These are phyloP conservation scores for Ataeniobius toweri DNA, from an alignment of 2,797 vertebrate genomes.

Conservation along the genomic window DNA sequence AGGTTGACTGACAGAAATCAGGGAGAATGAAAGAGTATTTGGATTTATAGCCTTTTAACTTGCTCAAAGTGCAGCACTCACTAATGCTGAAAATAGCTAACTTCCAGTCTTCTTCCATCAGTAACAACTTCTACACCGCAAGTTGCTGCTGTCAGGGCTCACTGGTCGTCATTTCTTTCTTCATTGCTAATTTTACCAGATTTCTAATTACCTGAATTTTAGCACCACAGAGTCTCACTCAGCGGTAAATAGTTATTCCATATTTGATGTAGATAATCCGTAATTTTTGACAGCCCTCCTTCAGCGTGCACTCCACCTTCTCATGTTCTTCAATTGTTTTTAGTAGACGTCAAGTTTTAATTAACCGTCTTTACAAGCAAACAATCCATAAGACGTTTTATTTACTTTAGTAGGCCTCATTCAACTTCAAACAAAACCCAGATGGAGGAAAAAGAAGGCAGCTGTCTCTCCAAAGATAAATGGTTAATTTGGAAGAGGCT, in stretches of 20 bases:
- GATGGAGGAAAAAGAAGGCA: constrained; percentile 49
- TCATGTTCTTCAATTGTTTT: constrained; percentile 28
- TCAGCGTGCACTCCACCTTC: not conserved
- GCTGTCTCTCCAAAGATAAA: constrained; percentile 51
- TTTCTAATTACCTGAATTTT: no score
- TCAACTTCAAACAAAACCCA: constrained; percentile 66
- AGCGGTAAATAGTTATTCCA: no score
- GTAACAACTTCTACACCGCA: no score
- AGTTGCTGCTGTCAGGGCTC: no score
- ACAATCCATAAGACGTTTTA: constrained; percentile 43
- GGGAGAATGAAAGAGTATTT: not conserved
- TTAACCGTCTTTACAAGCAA: constrained; percentile 57
- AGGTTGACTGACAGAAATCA: constrained; percentile 11
- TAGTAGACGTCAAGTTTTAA: constrained; percentile 48
- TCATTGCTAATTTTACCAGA: no score
- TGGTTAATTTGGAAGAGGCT: constrained; percentile 31
- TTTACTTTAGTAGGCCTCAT: constrained; percentile 45
- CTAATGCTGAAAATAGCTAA: no score
- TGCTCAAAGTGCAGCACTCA: not conserved
- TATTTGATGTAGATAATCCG: not conserved
- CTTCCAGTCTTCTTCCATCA: no score
- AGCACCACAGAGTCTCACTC: no score
- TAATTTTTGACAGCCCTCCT: not conserved
- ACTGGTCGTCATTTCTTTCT: no score
- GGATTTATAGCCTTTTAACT: not conserved